Evolutionary conservation across 2,113 vertebrate species (phyloP), one percentile per base, ranked within the genome.

Genomic region (Zosterops hypoxanthus): DNA sequence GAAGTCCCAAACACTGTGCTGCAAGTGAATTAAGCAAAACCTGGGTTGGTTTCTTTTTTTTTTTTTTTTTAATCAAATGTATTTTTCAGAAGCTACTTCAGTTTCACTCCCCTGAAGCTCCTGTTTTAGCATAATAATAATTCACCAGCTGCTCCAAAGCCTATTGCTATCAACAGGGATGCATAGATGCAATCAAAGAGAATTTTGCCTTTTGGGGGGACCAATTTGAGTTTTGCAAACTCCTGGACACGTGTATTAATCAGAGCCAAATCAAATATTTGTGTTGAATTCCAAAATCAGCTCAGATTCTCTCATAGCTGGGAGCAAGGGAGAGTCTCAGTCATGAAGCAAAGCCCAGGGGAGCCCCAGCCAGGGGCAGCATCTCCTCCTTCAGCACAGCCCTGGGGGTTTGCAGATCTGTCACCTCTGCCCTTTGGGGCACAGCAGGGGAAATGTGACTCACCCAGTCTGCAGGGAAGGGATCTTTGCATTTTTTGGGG

Each of bases 81-180:
- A 26, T 92, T 96, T 90, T 86, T 88, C 56, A 83, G 56, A 57
- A 86, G 57, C 36, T 24, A 10, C n/a, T 94, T 87, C 36, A 64
- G 17, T 72, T 91, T 94, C 5, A 3, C n/a, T 94, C 56, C 77
- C 68, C 64, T 57, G 52, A 88, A 70, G 44, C 60, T 91, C 60
- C 56, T 82, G 24, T 26, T 92, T 84, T 55, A 83, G 63, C 70
- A 64, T 49, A 85, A 28, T 73, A 86, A 44, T 61, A 87, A 81
- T 75, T 95, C 71, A 79, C n/a, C 53, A 94, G 72, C 69, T 93
- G 55, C 92, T 86, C 0, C 55, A 53, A 88, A 61, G 57, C 33
- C 84, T 87, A 33, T 80, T 86, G 90, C 94, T 88, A 69, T 68
- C 82, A 52, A 50, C 72, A 84, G 82, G 86, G 76, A 55, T 92